Conservation (phyloP, 2,113 vertebrate genomes). For the Macrotus californicus region DNA sequence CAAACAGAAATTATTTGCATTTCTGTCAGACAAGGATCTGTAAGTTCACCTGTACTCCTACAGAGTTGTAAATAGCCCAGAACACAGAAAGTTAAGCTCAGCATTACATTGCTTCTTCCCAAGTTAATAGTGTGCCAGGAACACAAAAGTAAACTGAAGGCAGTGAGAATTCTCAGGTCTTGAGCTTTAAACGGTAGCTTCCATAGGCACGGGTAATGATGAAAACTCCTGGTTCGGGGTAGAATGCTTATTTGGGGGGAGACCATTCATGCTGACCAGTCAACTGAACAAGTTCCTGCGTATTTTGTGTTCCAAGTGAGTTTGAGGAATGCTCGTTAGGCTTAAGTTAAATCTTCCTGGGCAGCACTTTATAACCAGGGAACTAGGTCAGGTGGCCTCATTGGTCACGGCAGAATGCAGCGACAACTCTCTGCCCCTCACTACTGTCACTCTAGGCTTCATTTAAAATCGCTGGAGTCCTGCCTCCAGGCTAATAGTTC, state of each 20-base stretch:
- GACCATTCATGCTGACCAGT: neutral
- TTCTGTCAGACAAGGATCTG: neutral
- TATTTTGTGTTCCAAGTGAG: neutral
- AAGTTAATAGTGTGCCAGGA: neutral
- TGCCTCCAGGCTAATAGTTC: neutral
- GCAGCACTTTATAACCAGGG: neutral
- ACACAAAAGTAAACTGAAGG: neutral
- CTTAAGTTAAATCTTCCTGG: neutral
- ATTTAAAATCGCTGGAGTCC: neutral
- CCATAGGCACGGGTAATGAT: neutral
- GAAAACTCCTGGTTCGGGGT: neutral
- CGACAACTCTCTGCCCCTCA: neutral
- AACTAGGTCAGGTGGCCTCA: neutral
- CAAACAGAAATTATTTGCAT: neutral
- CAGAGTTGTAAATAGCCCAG: neutral
- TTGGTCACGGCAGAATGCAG: neutral
- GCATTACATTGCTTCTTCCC: neutral
- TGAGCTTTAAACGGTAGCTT: neutral
- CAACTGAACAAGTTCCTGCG: neutral
- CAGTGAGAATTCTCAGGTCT: neutral
- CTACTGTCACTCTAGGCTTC: neutral
- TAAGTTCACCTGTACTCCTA: neutral
- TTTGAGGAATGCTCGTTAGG: neutral
- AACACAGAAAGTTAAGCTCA: neutral
- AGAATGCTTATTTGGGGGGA: neutral